phyloP scores from a whole-genome alignment of 2,113 vertebrate genomes.

The Copsychus sechellarum region DNA sequence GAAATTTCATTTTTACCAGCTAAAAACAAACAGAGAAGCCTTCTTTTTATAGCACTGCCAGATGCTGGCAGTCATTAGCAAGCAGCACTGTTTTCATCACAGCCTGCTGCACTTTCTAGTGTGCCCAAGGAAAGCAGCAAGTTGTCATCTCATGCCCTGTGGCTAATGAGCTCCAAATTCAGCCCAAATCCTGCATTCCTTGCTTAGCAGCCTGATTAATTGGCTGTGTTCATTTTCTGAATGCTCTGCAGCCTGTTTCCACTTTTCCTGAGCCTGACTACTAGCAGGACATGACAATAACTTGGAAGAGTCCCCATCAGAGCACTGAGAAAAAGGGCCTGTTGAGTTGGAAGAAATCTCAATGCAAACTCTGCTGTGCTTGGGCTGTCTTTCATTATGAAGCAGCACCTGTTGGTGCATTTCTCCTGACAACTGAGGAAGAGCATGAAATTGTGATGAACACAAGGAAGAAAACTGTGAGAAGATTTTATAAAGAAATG shows the following conservation, averaged over 20 bases:
- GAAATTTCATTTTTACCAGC: conserved; percentile 1
- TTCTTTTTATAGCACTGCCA: background rate
- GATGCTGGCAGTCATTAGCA: conserved; percentile 41
- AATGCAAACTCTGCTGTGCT: background rate
- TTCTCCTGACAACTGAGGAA: background rate
- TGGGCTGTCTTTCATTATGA: background rate
- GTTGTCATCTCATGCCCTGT: conserved; percentile 31
- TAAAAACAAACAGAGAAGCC: background rate
- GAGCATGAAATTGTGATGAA: background rate
- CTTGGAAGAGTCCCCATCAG: background rate
- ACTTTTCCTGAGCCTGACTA: background rate
- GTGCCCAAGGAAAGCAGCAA: conserved; percentile 32
- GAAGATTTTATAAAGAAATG: background rate
- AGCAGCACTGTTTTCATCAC: conserved; percentile 5
- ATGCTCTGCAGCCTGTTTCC: conserved; percentile 1
- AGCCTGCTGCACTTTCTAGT: background rate
- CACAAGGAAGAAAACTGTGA: background rate
- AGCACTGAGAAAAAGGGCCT: background rate
- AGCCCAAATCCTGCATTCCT: background rate
- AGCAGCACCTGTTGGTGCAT: background rate
- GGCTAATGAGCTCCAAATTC: conserved; percentile 53
- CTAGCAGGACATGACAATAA: background rate
- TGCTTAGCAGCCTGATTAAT: conserved; percentile 46
- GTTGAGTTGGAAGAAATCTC: background rate
- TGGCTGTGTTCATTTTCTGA: conserved; percentile 54